Conservation (phyloP, 2,113 vertebrate species). For the Gracilinanus agilis region DNA sequence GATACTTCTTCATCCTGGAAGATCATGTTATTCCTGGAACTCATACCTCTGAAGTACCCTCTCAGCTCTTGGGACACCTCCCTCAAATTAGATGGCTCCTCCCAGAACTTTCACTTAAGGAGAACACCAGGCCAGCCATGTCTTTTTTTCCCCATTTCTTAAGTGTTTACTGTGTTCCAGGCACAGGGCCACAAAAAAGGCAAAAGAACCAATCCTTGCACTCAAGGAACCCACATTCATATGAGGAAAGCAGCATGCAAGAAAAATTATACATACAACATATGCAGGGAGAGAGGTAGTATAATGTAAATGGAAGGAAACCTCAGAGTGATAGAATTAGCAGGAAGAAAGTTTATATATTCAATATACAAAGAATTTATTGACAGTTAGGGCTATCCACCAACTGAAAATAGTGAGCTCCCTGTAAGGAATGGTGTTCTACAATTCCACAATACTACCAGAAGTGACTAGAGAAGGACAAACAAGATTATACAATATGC, state of each 20-base stretch:
- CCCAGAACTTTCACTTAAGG: neutral
- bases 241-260: neutral
- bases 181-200: neutral
- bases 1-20: neutral
- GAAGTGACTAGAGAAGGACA: neutral
- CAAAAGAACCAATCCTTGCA: neutral
- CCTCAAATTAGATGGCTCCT: neutral
- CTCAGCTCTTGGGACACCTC: neutral
- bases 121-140: neutral
- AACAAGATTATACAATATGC: neutral
- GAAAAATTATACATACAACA: neutral
- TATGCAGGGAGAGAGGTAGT: neutral
- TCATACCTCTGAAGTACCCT: neutral
- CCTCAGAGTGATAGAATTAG: neutral
- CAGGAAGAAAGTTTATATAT: neutral
- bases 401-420: neutral
- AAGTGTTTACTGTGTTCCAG: neutral
- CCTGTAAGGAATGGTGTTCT: neutral
- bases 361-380: neutral
- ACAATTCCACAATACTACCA: neutral
- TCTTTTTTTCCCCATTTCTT: neutral
- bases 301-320: neutral
- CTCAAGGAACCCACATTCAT: neutral
- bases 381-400: neutral
- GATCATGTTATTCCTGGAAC: neutral